Evolutionary conservation across 1,140 invertebrate genomes (phyloP).

Genomic region (Tetramorium parvispinum): DNA sequence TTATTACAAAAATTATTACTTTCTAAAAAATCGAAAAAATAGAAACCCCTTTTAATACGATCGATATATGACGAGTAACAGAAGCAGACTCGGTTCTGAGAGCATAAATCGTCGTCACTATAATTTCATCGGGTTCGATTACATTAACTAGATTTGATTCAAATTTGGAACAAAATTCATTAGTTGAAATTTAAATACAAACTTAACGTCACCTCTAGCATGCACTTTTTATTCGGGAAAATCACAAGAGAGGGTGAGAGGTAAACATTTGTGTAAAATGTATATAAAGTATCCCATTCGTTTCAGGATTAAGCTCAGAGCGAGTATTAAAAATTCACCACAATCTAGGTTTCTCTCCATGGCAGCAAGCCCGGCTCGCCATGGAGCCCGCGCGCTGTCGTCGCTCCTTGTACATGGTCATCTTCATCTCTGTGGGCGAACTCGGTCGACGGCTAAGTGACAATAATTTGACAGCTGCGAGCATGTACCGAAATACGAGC

Average conservation of each 20-base stretch:
- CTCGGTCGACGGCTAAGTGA: constrained; percentile 58
- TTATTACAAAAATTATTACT: not conserved
- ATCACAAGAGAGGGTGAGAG: not conserved
- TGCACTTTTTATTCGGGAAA: not conserved
- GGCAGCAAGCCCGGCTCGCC: not conserved
- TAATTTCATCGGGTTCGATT: not conserved
- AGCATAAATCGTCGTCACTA: not conserved
- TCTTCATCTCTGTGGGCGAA: constrained; percentile 29
- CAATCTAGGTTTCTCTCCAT: constrained; percentile 20
- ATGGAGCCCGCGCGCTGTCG: constrained; percentile 4
- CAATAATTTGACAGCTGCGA: constrained; percentile 68
- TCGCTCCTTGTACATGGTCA: constrained; percentile 52
- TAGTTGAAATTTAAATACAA: not conserved
- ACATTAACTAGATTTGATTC: not conserved
- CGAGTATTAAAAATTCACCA: constrained; percentile 51
- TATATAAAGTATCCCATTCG: constrained; percentile 16
- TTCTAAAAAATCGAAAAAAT: not conserved
- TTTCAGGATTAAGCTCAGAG: constrained; percentile 27
- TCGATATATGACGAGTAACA: not conserved
- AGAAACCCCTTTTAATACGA: not conserved
- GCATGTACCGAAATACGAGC: constrained; percentile 1
- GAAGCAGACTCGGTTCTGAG: not conserved
- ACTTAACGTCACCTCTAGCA: not conserved
- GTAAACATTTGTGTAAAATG: constrained; percentile 32
- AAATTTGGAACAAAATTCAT: not conserved